phyloP scores from a whole-genome alignment of 2,888 invertebrate genomes.

The Thysanoteuthis rhombus region DNA sequence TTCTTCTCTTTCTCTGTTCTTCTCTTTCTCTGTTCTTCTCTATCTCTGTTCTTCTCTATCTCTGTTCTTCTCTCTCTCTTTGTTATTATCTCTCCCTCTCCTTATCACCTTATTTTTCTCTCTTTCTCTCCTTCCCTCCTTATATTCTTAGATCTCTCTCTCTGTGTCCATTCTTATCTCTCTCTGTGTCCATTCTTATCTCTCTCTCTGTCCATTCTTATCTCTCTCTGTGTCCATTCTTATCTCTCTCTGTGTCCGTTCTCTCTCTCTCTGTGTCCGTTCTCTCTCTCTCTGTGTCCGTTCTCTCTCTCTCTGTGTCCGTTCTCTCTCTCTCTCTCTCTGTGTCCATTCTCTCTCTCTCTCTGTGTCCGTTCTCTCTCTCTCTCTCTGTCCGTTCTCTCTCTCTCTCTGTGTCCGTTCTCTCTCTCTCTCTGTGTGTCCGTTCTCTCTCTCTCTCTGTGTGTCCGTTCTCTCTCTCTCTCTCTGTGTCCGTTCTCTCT shows the following conservation, averaged over 20 bases:
- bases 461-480: not conserved
- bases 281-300: constrained; percentile 22
- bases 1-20: no score
- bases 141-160: not conserved
- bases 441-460: not conserved
- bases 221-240: not conserved
- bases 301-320: not conserved
- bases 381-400: constrained; percentile 19
- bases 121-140: not conserved
- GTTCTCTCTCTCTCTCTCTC: not conserved
- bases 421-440: no score
- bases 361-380: not conserved
- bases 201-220: not conserved
- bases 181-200: no score
- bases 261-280: not conserved
- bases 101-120: not conserved
- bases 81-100: no score
- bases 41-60: no score
- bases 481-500: not conserved
- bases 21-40: no score
- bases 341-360: not conserved
- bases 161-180: not conserved
- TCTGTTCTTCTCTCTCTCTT: no score
- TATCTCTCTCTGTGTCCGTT: constrained; percentile 27
- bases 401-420: not conserved